These are phyloP conservation scores for Strigamia crassipes DNA, from an alignment of 2,888 invertebrate species.

Conservation along the genomic window DNA sequence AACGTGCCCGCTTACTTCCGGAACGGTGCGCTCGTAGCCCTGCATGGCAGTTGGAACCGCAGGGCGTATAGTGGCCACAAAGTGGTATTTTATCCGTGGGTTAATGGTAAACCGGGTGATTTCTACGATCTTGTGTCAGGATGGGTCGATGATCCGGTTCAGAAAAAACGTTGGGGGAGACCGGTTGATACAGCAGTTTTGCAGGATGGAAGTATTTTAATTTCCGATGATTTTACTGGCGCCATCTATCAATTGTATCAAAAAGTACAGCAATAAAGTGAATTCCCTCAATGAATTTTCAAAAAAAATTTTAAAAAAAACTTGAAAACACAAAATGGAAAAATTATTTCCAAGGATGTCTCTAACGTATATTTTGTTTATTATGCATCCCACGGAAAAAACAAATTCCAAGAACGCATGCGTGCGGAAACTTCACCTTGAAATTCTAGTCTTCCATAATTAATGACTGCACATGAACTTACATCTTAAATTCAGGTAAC, in stretches of 20 bases:
- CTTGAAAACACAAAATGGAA: no score
- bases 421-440: neutral
- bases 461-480: no score
- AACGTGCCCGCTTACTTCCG: neutral
- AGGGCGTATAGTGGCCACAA: constrained; percentile 18
- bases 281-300: no score
- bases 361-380: no score
- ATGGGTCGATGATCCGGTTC: constrained; percentile 25
- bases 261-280: neutral
- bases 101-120: neutral
- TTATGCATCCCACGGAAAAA: neutral
- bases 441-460: neutral
- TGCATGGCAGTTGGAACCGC: constrained; percentile 44
- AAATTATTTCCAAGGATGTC: no score
- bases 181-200: constrained; percentile 42
- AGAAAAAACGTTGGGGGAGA: constrained; percentile 41
- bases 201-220: constrained; percentile 41
- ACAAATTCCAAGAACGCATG: neutral
- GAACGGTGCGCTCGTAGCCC: constrained; percentile 13
- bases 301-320: no score
- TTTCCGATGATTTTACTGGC: constrained; percentile 44
- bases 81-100: constrained; percentile 43
- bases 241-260: constrained; percentile 38
- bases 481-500: no score
- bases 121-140: constrained; percentile 16